Conservation (phyloP, 1,140 invertebrate genomes). For the Centruroides vittatus region DNA sequence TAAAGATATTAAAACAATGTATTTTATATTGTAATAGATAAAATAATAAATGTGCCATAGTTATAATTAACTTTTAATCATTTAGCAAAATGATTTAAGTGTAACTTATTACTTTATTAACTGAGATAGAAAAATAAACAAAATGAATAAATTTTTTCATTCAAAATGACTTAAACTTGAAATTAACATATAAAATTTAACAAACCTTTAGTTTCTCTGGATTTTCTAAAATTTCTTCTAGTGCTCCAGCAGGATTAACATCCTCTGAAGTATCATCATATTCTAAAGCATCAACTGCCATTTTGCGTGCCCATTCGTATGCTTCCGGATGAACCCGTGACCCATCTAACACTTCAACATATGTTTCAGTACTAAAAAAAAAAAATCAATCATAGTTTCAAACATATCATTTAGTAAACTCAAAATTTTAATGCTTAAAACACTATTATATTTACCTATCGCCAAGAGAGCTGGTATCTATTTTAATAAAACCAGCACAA, state of each 20-base stretch:
- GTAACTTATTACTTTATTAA: no score
- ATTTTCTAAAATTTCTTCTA: constrained; percentile 93
- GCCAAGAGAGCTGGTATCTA: constrained; percentile 86
- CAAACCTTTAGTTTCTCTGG: constrained; percentile 70
- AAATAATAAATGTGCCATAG: no score
- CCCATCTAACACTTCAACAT: constrained; percentile 92
- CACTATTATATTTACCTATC: constrained; percentile 33
- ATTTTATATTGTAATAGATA: no score
- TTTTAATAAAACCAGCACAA: constrained; percentile 97
- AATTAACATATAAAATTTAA: not conserved
- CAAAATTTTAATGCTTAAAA: not conserved
- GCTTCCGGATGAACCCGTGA: constrained; percentile 97
- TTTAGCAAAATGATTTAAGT: no score
- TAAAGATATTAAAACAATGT: no score
- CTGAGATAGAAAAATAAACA: no score
- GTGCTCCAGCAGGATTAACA: constrained; percentile 82
- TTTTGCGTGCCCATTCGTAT: constrained; percentile 98
- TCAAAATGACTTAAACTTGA: no score
- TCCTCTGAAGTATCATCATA: constrained; percentile 84
- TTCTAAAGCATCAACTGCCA: constrained; percentile 98
- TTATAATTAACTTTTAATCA: no score
- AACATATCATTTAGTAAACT: no score
- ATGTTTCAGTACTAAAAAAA: constrained; percentile 63
- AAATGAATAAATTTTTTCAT: no score
- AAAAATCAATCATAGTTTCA: no score